A percentile compares a stretch with the other conserved stretches of the same genome.
These are phyloP conservation scores for Luscinia luscinia DNA, from an alignment of 2,797 vertebrate species.

Conservation along the genomic window DNA sequence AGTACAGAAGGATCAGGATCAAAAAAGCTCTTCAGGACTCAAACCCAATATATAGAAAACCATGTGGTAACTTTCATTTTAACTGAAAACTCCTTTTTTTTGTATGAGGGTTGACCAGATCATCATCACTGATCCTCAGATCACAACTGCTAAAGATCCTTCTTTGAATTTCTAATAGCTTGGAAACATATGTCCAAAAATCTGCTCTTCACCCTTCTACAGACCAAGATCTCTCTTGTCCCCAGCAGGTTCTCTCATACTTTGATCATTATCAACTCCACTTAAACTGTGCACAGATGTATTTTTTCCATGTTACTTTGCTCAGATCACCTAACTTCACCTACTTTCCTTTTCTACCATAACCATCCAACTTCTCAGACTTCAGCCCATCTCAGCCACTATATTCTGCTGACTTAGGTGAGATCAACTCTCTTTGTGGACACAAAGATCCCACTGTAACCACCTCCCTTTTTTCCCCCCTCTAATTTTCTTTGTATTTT, in stretches of 20 bases:
- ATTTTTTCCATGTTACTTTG: not conserved
- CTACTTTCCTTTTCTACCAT: not conserved
- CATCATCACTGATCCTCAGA: not conserved
- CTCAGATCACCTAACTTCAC: not conserved
- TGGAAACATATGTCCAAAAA: not conserved
- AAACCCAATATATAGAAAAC: not conserved
- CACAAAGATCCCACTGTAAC: not conserved
- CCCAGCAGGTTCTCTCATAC: not conserved
- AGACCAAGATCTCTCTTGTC: not conserved
- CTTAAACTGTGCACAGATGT: not conserved
- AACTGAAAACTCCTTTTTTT: not conserved
- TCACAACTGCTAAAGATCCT: not conserved
- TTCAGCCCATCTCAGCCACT: not conserved
- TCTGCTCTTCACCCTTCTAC: not conserved
- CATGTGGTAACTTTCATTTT: not conserved
- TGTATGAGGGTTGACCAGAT: not conserved
- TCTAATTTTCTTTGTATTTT: not conserved
- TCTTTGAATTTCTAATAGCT: not conserved
- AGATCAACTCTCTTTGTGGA: not conserved
- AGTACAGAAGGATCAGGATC: not conserved
- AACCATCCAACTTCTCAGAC: not conserved
- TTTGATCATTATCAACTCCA: not conserved
- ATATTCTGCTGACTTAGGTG: not conserved
- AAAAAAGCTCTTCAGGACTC: not conserved
- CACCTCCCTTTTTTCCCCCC: not conserved